Conservation (phyloP, 2,113 vertebrate genomes). For the Sterna hirundo region DNA sequence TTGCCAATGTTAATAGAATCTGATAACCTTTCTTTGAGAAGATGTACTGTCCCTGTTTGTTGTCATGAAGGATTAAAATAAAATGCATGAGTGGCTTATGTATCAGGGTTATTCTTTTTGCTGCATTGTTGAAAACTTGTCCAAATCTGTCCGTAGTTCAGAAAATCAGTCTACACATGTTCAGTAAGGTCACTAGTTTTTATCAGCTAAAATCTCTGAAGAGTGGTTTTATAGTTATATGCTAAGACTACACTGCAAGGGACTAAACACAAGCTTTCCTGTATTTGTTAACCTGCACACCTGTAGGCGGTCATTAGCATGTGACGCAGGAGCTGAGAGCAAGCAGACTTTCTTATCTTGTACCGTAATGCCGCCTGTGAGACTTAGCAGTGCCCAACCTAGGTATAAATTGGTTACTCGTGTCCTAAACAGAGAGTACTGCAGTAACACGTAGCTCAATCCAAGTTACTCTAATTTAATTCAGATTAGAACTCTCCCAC, state of each 20-base stretch:
- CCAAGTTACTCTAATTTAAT: background rate
- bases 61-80: background rate
- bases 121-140: background rate
- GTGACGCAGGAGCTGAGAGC: background rate
- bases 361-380: rapidly evolving
- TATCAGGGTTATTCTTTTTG: background rate
- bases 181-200: background rate
- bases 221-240: background rate
- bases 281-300: background rate
- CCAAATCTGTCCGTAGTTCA: background rate
- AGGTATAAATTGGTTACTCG: background rate
- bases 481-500: background rate
- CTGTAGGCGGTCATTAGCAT: background rate
- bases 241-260: background rate
- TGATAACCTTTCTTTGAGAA: background rate
- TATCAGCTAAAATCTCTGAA: background rate
- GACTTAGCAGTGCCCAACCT: background rate
- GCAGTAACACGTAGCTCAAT: background rate
- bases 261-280: background rate
- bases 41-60: background rate
- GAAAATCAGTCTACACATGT: background rate
- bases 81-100: background rate
- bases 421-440: background rate
- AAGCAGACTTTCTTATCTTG: background rate
- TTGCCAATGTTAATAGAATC: background rate